These are phyloP conservation scores for Schizotus pectinicornis DNA, from an alignment of 2,888 invertebrate genomes.

Conservation along the genomic window DNA sequence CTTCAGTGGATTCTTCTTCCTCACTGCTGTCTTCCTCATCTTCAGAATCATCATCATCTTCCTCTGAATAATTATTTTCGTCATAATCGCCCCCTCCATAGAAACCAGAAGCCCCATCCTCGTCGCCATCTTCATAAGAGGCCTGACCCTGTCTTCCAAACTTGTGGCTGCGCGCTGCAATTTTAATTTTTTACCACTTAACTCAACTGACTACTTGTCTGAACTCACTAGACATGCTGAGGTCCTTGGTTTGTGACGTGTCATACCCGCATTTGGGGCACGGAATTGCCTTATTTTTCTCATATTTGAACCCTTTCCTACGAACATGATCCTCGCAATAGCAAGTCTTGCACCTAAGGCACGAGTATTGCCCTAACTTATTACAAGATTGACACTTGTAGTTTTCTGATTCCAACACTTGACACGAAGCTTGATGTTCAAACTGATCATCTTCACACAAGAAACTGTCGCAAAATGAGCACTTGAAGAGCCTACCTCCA, in stretches of 20 bases:
- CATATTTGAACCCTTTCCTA: slow-evolving; percentile 88
- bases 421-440: slow-evolving; percentile 97
- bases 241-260: slow-evolving; percentile 91
- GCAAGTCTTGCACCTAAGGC: slow-evolving; percentile 93
- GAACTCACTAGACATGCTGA: slow-evolving; percentile 90
- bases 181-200: background rate
- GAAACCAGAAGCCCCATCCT: slow-evolving; percentile 61
- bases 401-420: slow-evolving; percentile 92
- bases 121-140: slow-evolving; percentile 64
- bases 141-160: slow-evolving; percentile 84
- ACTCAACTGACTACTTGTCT: background rate
- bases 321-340: slow-evolving; percentile 97
- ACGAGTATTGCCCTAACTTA: slow-evolving; percentile 92
- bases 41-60: slow-evolving; percentile 45
- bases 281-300: slow-evolving; percentile 82
- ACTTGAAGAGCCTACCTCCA: slow-evolving; percentile 89
- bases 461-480: slow-evolving; percentile 88
- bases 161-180: slow-evolving; percentile 79
- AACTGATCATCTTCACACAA: slow-evolving; percentile 96
- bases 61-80: slow-evolving; percentile 56
- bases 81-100: slow-evolving; percentile 60
- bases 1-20: slow-evolving; percentile 22
- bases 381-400: slow-evolving; percentile 97
- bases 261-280: slow-evolving; percentile 95
- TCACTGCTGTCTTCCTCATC: slow-evolving; percentile 25